Percentiles rank a stretch among this genome's conserved stretches.
These are phyloP conservation scores for Bradypus variegatus DNA, from an alignment of 2,797 vertebrate genomes.

Conservation along the genomic window DNA sequence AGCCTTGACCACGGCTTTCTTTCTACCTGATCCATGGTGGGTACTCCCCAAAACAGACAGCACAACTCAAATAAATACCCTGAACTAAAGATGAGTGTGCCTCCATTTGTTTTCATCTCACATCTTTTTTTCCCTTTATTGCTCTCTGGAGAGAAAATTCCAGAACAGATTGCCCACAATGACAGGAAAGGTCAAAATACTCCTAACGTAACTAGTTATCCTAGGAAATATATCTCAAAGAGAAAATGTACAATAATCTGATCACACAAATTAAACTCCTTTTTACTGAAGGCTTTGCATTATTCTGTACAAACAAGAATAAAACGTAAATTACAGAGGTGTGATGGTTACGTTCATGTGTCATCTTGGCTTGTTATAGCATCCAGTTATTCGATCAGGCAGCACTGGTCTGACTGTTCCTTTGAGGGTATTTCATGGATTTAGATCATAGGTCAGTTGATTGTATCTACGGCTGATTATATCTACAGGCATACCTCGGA, in stretches of 20 bases:
- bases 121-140: background rate
- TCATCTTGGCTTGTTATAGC: too few relatives aligned
- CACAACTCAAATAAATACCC: background rate
- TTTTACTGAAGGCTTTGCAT: background rate
- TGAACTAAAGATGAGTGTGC: background rate
- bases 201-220: background rate
- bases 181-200: background rate
- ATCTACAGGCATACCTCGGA: too few relatives aligned
- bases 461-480: too few relatives aligned
- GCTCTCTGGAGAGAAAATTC: constrained; percentile 7
- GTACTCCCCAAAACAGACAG: background rate
- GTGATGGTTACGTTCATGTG: too few relatives aligned
- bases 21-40: background rate
- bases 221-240: background rate
- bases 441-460: too few relatives aligned
- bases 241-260: background rate
- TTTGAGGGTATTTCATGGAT: too few relatives aligned
- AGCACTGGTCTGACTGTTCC: too few relatives aligned
- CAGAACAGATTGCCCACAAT: background rate
- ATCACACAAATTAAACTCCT: background rate
- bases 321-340: background rate
- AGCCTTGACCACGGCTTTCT: background rate
- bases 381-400: too few relatives aligned
- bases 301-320: background rate
- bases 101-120: background rate